Evolutionary conservation across 2,797 vertebrate genomes (phyloP).

Genomic region (Myioborus miniatus): DNA sequence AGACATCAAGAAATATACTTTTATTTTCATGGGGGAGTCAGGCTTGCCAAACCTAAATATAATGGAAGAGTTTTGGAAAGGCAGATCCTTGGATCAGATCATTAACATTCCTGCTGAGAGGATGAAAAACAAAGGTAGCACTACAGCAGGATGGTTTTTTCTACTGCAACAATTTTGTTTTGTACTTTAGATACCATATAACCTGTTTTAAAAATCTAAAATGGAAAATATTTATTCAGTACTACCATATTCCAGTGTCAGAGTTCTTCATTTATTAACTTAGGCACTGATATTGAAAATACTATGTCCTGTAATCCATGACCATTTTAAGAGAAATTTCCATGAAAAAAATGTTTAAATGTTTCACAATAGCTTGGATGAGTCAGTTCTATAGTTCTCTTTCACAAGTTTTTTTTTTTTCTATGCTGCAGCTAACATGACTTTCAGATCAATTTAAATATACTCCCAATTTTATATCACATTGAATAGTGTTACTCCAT

Average conservation of each 20-base stretch:
- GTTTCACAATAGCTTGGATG: not conserved
- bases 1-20: not conserved
- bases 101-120: not conserved
- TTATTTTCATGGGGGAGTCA: not conserved
- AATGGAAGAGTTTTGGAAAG: not conserved
- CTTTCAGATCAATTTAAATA: not conserved
- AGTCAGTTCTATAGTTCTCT: not conserved
- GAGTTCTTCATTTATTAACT: not conserved
- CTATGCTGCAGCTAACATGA: not conserved
- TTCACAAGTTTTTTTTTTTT: not conserved
- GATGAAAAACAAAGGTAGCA: not conserved
- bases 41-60: not conserved
- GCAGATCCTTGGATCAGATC: not conserved
- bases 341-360: not conserved
- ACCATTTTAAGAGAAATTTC: not conserved
- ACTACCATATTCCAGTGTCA: not conserved
- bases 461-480: not conserved
- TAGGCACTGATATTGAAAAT: not conserved
- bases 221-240: not conserved
- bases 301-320: not conserved
- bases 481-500: not conserved
- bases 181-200: not conserved
- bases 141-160: not conserved
- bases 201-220: not conserved
- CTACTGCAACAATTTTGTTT: not conserved